Evolutionary conservation across 2,888 invertebrate genomes (phyloP), one percentile per base, ranked within the genome.

Genomic region (Scrobipalpa costella): DNA sequence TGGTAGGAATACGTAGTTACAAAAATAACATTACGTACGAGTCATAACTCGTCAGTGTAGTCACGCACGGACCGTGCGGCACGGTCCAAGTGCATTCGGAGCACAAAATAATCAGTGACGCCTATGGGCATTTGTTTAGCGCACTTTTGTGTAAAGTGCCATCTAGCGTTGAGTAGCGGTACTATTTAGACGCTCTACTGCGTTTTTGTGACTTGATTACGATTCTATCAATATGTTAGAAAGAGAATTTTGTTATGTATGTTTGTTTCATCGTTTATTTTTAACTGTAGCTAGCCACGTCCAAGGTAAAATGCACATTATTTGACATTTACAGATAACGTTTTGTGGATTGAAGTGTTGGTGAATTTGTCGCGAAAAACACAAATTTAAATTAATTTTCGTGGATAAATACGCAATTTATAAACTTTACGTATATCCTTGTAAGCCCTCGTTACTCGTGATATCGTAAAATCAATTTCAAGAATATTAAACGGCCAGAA

Each of bases 121-220:
- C 34, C 55, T 55, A 55, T 52, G 11, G 19, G 9, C 15, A 3
- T 7, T 11, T 27, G 0, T 13, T 15, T 15, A 15, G 33, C 2
- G 1, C 9, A 11, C 2, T 55, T 3, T 13, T 34, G 2, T 34
- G 17, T 19, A 19, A 7, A 49, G 7, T 8, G 55, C 55, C 27
- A 27, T 55, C 55, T 55, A 34, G 34, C 34, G 34, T 55, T 34
- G 55, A 55, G 34, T 55, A 55, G 55, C 55, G 27, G 15, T 34
- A 55, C 15, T 15, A 19, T 17, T 17, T 49, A 40, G 7, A n/a
- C 13, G 34, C 38, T 38, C 11, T 38, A 38, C 11, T 38, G 38
- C 38, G 38, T 40, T 40, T 40, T 7, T 13, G 38, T 40, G 11
- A 6, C 13, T 13, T 13, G 40, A n/a, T 40, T 40, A 13, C 3